Conservation (phyloP, 2,113 vertebrate genomes). For the Rhinichthys klamathensis region DNA sequence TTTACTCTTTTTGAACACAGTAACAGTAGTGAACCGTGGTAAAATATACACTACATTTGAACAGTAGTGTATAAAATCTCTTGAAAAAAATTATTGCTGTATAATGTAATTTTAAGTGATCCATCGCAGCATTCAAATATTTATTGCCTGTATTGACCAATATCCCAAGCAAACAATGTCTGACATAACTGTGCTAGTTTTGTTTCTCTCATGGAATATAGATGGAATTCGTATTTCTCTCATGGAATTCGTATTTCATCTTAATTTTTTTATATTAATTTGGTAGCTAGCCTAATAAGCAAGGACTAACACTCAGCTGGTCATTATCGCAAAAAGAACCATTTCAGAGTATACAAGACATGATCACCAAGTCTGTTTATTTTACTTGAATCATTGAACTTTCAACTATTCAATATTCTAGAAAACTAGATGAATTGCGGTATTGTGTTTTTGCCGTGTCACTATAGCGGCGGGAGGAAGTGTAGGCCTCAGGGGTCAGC, state of each 20-base stretch:
- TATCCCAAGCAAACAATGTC: background rate
- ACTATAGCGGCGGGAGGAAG: constrained; percentile 48
- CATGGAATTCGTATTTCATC: background rate
- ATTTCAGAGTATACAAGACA: background rate
- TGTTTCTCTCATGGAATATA: background rate
- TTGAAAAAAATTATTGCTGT: too few relatives aligned
- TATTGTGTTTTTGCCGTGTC: constrained; percentile 45
- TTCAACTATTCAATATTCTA: background rate
- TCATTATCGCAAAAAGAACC: background rate
- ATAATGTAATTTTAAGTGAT: too few relatives aligned
- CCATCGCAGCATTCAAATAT: too few relatives aligned
- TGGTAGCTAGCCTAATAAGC: background rate
- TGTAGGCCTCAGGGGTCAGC: constrained; percentile 56
- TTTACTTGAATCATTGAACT: background rate
- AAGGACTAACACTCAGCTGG: background rate
- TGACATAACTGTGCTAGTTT: background rate
- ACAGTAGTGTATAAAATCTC: too few relatives aligned
- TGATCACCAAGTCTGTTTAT: background rate
- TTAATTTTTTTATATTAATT: background rate
- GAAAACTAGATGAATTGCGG: constrained; percentile 27
- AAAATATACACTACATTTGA: too few relatives aligned
- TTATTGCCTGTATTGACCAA: background rate
- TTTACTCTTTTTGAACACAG: too few relatives aligned
- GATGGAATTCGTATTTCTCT: background rate
- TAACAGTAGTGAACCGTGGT: too few relatives aligned